Conservation (phyloP, 1,140 invertebrate genomes). For the Zelostemma sp. region DNA sequence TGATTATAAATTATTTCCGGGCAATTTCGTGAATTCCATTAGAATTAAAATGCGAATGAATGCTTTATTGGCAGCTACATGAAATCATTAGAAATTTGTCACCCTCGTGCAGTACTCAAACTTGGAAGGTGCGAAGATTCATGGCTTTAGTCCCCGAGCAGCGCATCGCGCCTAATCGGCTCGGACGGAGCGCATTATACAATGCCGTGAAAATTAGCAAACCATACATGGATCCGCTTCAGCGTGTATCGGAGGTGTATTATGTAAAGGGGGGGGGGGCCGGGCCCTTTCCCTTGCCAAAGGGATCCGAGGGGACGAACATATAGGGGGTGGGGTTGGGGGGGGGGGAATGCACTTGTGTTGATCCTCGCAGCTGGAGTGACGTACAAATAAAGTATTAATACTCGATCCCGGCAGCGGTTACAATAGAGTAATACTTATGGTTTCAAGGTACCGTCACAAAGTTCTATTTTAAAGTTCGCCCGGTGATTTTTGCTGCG, state of each 20-base stretch:
- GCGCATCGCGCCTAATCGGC: conserved; percentile 56
- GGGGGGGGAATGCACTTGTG: conserved; percentile 64
- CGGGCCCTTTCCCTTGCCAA: conserved; percentile 40
- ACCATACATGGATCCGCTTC: conserved; percentile 51
- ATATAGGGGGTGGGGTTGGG: no score
- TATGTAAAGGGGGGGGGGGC: conserved; percentile 50
- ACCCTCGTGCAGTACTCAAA: conserved; percentile 12
- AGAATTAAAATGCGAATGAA: no score
- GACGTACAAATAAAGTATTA: conserved; percentile 67
- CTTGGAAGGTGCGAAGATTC: conserved; percentile 56
- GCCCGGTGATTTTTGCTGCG: no score
- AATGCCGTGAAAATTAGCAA: conserved; percentile 63
- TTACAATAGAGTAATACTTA: conserved; percentile 34
- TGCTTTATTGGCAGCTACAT: no score
- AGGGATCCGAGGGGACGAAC: conserved; percentile 41
- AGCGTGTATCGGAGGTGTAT: conserved; percentile 42
- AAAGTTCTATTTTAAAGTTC: neutral
- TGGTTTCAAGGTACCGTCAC: neutral
- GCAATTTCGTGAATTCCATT: no score
- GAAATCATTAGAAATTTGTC: neutral
- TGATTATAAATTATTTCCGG: no score
- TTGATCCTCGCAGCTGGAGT: conserved; percentile 68
- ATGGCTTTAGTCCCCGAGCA: conserved; percentile 18
- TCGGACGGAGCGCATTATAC: conserved; percentile 54
- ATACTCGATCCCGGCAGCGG: conserved; percentile 53